These are phyloP conservation scores for Notoglanidium macrostoma DNA, from an alignment of 2,797 vertebrate genomes.

Conservation along the genomic window DNA sequence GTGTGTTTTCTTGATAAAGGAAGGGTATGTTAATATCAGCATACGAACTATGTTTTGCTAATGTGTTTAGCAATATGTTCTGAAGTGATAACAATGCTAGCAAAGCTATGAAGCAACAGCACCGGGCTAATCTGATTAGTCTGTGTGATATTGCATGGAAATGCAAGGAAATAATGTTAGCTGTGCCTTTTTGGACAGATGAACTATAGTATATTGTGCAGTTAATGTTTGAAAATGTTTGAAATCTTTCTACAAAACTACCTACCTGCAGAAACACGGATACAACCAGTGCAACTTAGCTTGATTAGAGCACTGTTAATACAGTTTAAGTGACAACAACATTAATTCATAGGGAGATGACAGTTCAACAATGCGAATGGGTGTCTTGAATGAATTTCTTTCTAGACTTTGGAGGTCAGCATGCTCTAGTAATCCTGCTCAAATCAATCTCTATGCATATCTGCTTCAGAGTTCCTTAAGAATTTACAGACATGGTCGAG, in stretches of 20 bases:
- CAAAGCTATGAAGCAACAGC: neutral
- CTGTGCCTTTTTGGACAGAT: neutral
- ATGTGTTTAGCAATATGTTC: neutral
- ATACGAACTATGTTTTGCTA: neutral
- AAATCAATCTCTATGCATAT: slow-evolving; percentile 40
- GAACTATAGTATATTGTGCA: neutral
- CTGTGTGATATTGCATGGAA: neutral
- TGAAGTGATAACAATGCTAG: neutral
- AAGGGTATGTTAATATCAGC: neutral
- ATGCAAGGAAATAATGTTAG: neutral
- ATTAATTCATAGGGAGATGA: neutral
- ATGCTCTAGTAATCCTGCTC: neutral
- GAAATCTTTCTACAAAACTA: neutral
- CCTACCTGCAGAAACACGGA: neutral
- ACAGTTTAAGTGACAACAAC: neutral
- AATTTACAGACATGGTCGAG: slow-evolving; percentile 65
- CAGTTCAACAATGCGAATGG: neutral
- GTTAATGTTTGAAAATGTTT: neutral
- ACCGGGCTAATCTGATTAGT: neutral
- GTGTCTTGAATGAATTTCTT: no score
- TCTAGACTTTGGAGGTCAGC: neutral
- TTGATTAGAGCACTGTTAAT: neutral
- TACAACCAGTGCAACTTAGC: no score
- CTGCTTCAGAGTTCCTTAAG: slow-evolving; percentile 65
- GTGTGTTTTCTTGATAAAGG: neutral